phyloP scores from a whole-genome alignment of 2,888 invertebrate species.

The Lymantria dispar region DNA sequence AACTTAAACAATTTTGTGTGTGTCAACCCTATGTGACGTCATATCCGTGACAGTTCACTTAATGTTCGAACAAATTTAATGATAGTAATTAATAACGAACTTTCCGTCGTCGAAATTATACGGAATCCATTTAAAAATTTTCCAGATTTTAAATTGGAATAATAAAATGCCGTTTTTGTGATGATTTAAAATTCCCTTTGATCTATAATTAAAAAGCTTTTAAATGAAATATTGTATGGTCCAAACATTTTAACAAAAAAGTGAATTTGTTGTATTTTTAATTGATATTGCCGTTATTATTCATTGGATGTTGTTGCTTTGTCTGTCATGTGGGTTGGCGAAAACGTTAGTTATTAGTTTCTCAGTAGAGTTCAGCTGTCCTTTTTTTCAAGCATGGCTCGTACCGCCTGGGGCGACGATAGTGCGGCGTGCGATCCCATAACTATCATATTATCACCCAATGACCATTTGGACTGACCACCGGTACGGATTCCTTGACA shows the following conservation, averaged over 20 bases:
- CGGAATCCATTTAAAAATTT: conserved; percentile 27
- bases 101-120: conserved; percentile 32
- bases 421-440: too few relatives aligned
- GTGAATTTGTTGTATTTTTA: neutral
- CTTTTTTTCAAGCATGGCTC: too few relatives aligned
- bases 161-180: conserved; percentile 10
- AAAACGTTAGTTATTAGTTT: too few relatives aligned
- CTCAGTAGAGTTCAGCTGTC: too few relatives aligned
- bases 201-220: conserved; percentile 10
- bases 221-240: neutral
- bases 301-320: neutral
- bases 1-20: conserved; percentile 33
- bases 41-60: conserved; percentile 18
- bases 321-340: too few relatives aligned
- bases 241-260: neutral
- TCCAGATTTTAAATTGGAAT: conserved; percentile 28
- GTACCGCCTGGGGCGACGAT: too few relatives aligned
- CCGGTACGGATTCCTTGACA: too few relatives aligned
- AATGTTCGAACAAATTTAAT: conserved; percentile 31
- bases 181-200: conserved; percentile 20
- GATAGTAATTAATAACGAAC: conserved; percentile 37
- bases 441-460: too few relatives aligned
- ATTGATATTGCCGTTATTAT: neutral
- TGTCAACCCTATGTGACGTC: conserved; percentile 10
- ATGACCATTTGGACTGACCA: too few relatives aligned